These are phyloP conservation scores for Coleophora deauratella DNA, from an alignment of 2,888 invertebrate genomes.

Conservation along the genomic window DNA sequence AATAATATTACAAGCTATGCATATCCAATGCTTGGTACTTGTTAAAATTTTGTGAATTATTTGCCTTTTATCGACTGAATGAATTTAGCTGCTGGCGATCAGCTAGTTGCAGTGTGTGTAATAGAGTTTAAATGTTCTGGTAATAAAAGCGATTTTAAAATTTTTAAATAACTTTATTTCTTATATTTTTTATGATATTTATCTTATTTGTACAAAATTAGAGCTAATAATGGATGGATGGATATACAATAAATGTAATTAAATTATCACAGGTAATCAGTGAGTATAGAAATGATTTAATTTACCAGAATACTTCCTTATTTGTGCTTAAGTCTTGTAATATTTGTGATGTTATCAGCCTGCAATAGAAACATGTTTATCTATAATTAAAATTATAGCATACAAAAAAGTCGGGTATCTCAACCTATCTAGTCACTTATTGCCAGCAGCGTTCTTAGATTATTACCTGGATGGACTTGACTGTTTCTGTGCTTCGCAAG, in stretches of 20 bases:
- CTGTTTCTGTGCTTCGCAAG: not conserved
- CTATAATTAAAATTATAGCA: too few relatives aligned
- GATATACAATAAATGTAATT: conserved; percentile 8
- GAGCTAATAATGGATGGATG: conserved; percentile 6
- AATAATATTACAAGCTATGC: too few relatives aligned
- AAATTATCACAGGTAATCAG: too few relatives aligned
- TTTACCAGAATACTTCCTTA: conserved; percentile 81
- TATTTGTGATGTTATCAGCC: conserved; percentile 78
- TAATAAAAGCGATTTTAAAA: conserved; percentile 27
- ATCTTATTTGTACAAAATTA: too few relatives aligned
- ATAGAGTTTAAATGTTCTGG: conserved; percentile 36
- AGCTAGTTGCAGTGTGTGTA: conserved; percentile 27
- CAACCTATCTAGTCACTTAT: too few relatives aligned
- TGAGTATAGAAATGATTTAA: not conserved
- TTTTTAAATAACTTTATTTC: not conserved
- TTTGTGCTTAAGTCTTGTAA: conserved; percentile 76
- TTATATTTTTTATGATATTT: too few relatives aligned
- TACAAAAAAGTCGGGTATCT: too few relatives aligned
- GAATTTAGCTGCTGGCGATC: conserved; percentile 7
- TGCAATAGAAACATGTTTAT: conserved; percentile 47
- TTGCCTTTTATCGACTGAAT: too few relatives aligned
- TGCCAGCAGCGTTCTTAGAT: too few relatives aligned
- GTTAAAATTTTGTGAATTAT: too few relatives aligned
- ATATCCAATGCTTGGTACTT: too few relatives aligned
- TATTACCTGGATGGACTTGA: too few relatives aligned